Evolutionary conservation across 1,140 invertebrate species (phyloP), one percentile per base, ranked within the genome.

Genomic region (Brachionus rubens): DNA sequence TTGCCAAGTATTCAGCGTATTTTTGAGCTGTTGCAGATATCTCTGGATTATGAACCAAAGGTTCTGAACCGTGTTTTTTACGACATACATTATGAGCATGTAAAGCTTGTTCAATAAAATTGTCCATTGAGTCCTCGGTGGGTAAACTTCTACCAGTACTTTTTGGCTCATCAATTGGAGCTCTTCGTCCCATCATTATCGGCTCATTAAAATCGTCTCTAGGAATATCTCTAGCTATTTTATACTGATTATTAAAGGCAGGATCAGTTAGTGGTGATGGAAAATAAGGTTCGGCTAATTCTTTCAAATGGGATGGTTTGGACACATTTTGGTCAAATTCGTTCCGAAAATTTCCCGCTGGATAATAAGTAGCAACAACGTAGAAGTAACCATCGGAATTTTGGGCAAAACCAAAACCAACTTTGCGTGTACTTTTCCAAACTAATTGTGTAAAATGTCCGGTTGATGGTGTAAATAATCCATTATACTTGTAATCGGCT

Each of bases 41-140:
- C 81, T 90, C 88, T 81, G 88, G 88, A 79, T 86, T 90, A 3
- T 91, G 82, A 80, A 87, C 87, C 33, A 92, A 81, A 2, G 88
- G 87, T 2, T 87, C 85, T 1, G 88, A 89, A 50, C 88, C 87
- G 82, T 94, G 92, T 79, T 88, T 90, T 78, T 84, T 84, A 77
- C 92, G 85, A 79, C 91, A 91, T 54, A 90, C 88, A 81, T 93
- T 93, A 81, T 92, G 91, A 24, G 89, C 86, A 54, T 88, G 85
- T n/a, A 76, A 19, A 4, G 52, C 52, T 76, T 76, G 52, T 48
- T 46, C 7, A n/a, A 62, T 59, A 24, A 76, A 76, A 28, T 12
- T 59, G n/a, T 24, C 14, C n/a, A 14, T 12, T 16, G 30, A 19
- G 36, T 36, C 30, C 33, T 36, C n/a, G 1, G 28, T 1, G 33